These are phyloP conservation scores for Rhyacophila brunnea DNA, from an alignment of 1,140 invertebrate genomes.

Conservation along the genomic window DNA sequence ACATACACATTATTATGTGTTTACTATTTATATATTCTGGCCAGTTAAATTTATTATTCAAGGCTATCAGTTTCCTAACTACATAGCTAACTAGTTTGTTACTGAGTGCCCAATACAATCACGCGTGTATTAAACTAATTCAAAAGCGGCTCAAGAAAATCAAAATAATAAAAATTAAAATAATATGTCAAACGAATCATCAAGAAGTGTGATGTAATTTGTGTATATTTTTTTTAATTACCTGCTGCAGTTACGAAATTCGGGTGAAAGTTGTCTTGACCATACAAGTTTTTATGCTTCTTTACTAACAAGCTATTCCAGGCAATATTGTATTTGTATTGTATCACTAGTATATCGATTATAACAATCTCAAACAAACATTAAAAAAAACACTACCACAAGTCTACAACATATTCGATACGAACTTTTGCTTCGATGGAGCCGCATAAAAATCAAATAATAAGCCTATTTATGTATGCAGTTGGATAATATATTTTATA, in stretches of 20 bases:
- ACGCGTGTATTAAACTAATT: too few relatives aligned
- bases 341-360: neutral
- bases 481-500: neutral
- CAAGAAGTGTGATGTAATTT: neutral
- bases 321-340: too few relatives aligned
- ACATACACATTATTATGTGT: too few relatives aligned
- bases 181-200: neutral
- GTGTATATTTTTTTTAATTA: neutral
- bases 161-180: too few relatives aligned
- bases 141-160: too few relatives aligned
- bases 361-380: neutral
- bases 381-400: neutral
- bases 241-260: slow-evolving; percentile 6
- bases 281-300: neutral
- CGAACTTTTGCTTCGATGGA: neutral
- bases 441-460: neutral
- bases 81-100: too few relatives aligned
- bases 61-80: too few relatives aligned
- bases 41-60: too few relatives aligned
- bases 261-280: slow-evolving; percentile 12
- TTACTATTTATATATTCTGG: too few relatives aligned
- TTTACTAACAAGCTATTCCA: neutral
- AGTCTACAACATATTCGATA: neutral
- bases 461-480: neutral
- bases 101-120: too few relatives aligned